Base-by-base conservation (phyloP, 2,888 invertebrate genomes). In the Lasioglossum zephyrum region DNA sequence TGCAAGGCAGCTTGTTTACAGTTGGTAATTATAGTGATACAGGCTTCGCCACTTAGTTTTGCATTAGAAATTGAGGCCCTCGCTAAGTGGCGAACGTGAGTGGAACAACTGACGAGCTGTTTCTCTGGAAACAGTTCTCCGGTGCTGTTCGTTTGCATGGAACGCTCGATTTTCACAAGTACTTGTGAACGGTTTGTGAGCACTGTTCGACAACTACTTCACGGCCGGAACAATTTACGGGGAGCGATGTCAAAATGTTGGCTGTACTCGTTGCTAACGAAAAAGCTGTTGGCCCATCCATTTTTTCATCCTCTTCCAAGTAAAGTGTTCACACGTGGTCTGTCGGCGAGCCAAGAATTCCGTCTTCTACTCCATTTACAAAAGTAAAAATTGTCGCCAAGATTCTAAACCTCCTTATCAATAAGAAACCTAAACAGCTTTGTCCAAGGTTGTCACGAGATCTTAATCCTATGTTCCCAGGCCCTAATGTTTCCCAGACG, bases 61-160 rank as follows among this genome's bases (percentile, higher is more conserved):
- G 63, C 63, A 63, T 63, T 63, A 63, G 63, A 63, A 63, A 63
- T 63, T 63, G 63, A 31, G 63, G 63, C 63, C 63, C n/a, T 63
- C 63, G 63, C 63, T 63, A 63, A 63, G 31, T 31, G 63, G 63
- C 63, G 63, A 31, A 63, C 63, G 63, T 31, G 63, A 63, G 31
- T 31, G 16, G 63, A 63, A 63, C 63, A 63, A 26, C 63, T 31
- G 63, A 63, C 63, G 31, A 26, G n/a, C 31, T 63, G 63, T 63
- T 63, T 63, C 63, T 16, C 63, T 63, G 63, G 63, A 63, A 63
- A 31, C 63, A 63, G 26, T 63, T 31, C 63, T 16, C 5, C 63
- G 31, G 31, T 16, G 63, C 63, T 63, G 63, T 31, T 13, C 31
- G 63, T 63, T 63, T 63, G 31, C 31, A 63, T 31, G 63, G 63